These are phyloP conservation scores for Tenthredo amoena DNA, from an alignment of 2,888 invertebrate species.

Conservation along the genomic window DNA sequence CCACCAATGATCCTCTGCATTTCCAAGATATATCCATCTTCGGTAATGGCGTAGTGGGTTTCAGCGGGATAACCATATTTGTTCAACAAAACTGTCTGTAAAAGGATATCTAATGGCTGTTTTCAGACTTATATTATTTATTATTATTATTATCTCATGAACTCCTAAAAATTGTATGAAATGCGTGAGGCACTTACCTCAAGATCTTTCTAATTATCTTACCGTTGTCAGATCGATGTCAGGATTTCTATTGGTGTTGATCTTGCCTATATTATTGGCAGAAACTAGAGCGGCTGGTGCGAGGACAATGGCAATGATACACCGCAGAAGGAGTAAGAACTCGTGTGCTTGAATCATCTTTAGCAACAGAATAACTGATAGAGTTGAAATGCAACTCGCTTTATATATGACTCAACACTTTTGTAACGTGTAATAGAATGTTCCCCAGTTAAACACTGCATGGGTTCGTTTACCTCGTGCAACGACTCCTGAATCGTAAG, in stretches of 20 bases:
- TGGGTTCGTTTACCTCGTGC: neutral
- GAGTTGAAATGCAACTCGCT: neutral
- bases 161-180: neutral
- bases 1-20: slow-evolving; percentile 79
- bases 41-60: slow-evolving; percentile 75
- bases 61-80: slow-evolving; percentile 79
- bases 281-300: neutral
- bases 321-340: neutral
- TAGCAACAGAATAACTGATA: slow-evolving; percentile 5
- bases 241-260: slow-evolving; percentile 33
- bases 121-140: neutral
- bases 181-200: neutral
- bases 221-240: slow-evolving; percentile 49
- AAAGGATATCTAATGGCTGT: neutral
- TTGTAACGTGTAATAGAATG: neutral
- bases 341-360: slow-evolving; percentile 19
- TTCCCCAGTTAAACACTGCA: slow-evolving; percentile 6
- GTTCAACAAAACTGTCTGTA: slow-evolving; percentile 73
- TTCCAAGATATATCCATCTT: slow-evolving; percentile 79
- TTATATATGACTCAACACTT: slow-evolving; percentile 34
- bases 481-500: neutral
- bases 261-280: neutral
- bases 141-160: neutral
- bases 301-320: neutral
- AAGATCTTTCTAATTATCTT: neutral